phyloP scores from a whole-genome alignment of 2,797 vertebrate genomes.

The Epinephelus awoara region DNA sequence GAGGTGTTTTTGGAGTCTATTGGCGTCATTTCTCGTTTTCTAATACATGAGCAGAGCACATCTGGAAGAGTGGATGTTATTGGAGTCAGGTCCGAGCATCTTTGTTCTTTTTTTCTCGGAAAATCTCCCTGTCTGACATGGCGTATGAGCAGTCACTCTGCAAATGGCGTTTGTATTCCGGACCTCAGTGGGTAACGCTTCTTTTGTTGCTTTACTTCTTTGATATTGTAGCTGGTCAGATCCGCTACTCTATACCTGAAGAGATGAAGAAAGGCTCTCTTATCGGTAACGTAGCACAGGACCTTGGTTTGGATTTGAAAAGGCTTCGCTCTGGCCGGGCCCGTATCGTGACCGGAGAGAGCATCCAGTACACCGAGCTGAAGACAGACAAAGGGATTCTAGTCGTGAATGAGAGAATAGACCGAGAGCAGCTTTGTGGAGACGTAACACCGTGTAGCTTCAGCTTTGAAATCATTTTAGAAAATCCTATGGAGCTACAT shows the following conservation, averaged over 20 bases:
- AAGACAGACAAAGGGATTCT: conserved; percentile 74
- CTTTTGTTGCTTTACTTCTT: neutral
- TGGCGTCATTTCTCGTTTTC: neutral
- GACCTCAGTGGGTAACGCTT: neutral
- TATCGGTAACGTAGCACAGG: conserved; percentile 73
- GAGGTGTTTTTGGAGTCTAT: neutral
- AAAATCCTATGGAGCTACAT: conserved; percentile 79
- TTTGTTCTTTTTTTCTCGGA: neutral
- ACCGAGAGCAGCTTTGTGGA: conserved; percentile 79
- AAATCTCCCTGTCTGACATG: conserved; percentile 8
- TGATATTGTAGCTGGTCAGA: conserved; percentile 30
- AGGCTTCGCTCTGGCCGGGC: conserved; percentile 63
- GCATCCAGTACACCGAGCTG: conserved; percentile 72
- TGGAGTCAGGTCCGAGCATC: neutral
- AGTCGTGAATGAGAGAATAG: conserved; percentile 78
- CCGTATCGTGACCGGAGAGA: conserved; percentile 74
- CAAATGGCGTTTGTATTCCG: conserved; percentile 27
- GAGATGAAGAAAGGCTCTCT: conserved; percentile 82
- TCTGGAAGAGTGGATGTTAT: neutral
- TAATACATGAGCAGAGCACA: neutral
- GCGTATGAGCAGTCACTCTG: neutral
- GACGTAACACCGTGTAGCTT: conserved; percentile 71
- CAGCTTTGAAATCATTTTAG: conserved; percentile 73
- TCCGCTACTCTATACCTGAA: conserved; percentile 89
- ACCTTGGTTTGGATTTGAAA: conserved; percentile 62